Percentiles rank a stretch among this genome's conserved stretches.
These are phyloP conservation scores for Gymnocheta viridis DNA, from an alignment of 2,888 invertebrate genomes.

Conservation along the genomic window DNA sequence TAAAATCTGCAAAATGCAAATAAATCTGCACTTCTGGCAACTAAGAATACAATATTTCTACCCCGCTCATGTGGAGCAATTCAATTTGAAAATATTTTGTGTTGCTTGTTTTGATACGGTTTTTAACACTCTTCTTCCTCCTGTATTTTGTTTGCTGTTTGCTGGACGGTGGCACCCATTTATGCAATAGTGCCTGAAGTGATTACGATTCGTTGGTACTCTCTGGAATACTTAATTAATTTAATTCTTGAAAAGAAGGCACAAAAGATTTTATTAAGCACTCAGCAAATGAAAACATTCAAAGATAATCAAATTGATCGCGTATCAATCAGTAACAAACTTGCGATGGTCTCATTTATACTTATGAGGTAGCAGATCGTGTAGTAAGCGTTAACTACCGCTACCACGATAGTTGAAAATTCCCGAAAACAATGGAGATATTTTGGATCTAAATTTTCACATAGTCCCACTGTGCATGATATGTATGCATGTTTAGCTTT, in stretches of 20 bases:
- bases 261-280: too few relatives aligned
- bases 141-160: neutral
- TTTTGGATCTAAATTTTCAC: neutral
- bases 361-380: too few relatives aligned
- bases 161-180: neutral
- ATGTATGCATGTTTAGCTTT: slow-evolving; percentile 32
- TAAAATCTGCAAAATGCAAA: too few relatives aligned
- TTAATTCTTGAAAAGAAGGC: neutral
- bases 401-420: too few relatives aligned
- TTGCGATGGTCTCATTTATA: too few relatives aligned
- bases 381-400: too few relatives aligned
- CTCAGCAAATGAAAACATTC: too few relatives aligned
- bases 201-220: too few relatives aligned
- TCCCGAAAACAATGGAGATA: too few relatives aligned
- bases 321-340: too few relatives aligned
- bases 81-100: slow-evolving; percentile 66
- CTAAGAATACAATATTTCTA: neutral
- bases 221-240: neutral
- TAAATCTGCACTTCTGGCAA: too few relatives aligned
- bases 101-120: slow-evolving; percentile 74
- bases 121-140: slow-evolving; percentile 60
- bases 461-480: neutral
- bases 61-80: neutral
- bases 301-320: too few relatives aligned
- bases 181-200: neutral